phyloP scores from a whole-genome alignment of 2,797 vertebrate species.

The Hippocampus kuda region DNA sequence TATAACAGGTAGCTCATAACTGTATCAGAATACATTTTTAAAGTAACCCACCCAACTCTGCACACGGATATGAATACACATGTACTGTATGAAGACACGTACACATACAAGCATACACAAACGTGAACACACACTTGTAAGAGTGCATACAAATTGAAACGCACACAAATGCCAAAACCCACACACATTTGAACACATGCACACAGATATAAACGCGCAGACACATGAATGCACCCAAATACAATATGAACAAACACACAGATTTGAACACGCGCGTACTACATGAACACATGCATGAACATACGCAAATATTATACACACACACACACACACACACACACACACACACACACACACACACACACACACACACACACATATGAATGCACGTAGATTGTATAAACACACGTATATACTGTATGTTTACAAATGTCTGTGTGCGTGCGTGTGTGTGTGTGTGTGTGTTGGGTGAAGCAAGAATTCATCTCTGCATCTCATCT shows the following conservation, averaged over 20 bases:
- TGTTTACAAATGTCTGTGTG: too few relatives aligned
- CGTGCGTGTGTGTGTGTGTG: background rate
- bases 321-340: background rate
- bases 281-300: too few relatives aligned
- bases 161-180: background rate
- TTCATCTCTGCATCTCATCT: background rate
- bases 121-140: too few relatives aligned
- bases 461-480: background rate
- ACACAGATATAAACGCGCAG: too few relatives aligned
- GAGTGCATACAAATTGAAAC: background rate
- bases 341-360: slow-evolving; percentile 1
- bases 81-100: too few relatives aligned
- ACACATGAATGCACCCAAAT: too few relatives aligned
- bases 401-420: background rate
- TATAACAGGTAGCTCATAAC: too few relatives aligned
- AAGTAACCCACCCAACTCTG: too few relatives aligned
- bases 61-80: too few relatives aligned
- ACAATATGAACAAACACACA: background rate
- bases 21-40: too few relatives aligned
- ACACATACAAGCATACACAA: too few relatives aligned
- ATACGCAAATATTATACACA: background rate
- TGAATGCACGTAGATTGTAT: background rate
- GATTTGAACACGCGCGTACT: background rate
- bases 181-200: background rate
- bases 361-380: background rate